Percentiles rank a stretch among this genome's conserved stretches.
These are phyloP conservation scores for Habrosyne pyritoides DNA, from an alignment of 2,888 invertebrate genomes.

Conservation along the genomic window DNA sequence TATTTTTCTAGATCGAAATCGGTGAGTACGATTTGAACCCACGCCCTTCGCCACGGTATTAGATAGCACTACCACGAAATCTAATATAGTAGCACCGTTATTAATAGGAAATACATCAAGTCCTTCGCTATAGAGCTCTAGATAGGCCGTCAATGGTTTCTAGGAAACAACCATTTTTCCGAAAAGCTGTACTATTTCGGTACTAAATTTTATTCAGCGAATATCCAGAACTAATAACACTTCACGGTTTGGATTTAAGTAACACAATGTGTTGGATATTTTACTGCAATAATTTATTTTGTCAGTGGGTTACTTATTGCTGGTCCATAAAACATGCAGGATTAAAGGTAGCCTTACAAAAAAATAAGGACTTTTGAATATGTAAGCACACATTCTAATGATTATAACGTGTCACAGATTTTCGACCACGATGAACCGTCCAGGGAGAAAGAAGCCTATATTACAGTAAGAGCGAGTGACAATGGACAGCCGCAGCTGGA, in stretches of 20 bases:
- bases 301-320: not conserved
- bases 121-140: no score
- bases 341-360: conserved; percentile 40
- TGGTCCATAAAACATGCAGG: conserved; percentile 22
- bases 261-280: no score
- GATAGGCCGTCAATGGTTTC: no score
- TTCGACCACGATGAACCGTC: conserved; percentile 96
- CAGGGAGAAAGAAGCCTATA: conserved; percentile 91
- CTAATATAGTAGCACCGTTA: no score
- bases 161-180: not conserved
- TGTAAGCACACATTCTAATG: conserved; percentile 3
- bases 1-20: no score
- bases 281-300: no score
- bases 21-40: no score
- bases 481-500: conserved; percentile 95
- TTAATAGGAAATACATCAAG: no score
- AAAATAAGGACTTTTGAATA: not conserved
- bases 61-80: no score
- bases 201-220: not conserved
- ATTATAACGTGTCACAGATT: conserved; percentile 68
- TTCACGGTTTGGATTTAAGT: no score
- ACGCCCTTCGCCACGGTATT: no score
- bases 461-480: conserved; percentile 96
- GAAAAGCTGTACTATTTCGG: not conserved
- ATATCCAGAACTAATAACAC: no score